phyloP scores from a whole-genome alignment of 1,140 invertebrate species.

The Xylocopa sonorina region DNA sequence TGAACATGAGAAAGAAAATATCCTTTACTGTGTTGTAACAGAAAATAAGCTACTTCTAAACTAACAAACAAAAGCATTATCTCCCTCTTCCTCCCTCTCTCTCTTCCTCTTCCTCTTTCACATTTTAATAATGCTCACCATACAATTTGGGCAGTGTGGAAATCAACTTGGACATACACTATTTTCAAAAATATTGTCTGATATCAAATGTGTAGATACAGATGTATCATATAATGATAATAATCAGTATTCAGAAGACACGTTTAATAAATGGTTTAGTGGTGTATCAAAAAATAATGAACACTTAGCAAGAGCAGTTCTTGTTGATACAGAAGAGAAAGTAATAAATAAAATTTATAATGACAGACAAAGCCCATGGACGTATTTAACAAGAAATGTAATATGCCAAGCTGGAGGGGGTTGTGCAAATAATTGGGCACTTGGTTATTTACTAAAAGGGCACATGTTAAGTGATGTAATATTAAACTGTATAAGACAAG shows the following conservation, averaged over 20 bases:
- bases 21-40: too few species aligned
- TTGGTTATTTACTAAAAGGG: constrained; percentile 81
- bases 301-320: constrained; percentile 77
- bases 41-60: too few species aligned
- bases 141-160: constrained; percentile 85
- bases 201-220: constrained; percentile 71
- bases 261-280: constrained; percentile 81
- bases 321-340: constrained; percentile 83
- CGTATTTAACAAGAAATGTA: constrained; percentile 76
- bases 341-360: constrained; percentile 75
- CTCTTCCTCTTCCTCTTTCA: too few species aligned
- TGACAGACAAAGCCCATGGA: constrained; percentile 65
- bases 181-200: constrained; percentile 77
- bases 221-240: constrained; percentile 61
- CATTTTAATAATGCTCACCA: constrained; percentile 73
- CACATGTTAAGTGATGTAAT: constrained; percentile 78
- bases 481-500: constrained; percentile 81
- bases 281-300: constrained; percentile 69
- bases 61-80: too few species aligned
- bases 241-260: constrained; percentile 70
- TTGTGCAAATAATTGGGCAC: constrained; percentile 84
- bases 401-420: constrained; percentile 79
- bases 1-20: too few species aligned
- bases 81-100: too few species aligned
- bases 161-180: constrained; percentile 83